phyloP scores from a whole-genome alignment of 2,113 vertebrate species.

The Lamprotornis superbus region DNA sequence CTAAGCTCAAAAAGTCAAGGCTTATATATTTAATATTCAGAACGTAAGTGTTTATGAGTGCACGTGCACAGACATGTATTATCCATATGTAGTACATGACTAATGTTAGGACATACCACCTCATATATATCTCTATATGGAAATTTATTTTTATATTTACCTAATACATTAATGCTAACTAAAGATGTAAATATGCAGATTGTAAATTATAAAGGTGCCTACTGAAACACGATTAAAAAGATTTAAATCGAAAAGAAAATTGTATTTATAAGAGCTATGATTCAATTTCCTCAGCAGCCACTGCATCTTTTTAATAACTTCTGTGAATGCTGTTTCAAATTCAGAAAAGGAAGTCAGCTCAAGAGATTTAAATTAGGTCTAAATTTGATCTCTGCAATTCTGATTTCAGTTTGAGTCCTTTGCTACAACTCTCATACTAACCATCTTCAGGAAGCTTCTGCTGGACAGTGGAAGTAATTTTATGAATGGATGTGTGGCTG shows the following conservation, averaged over 20 bases:
- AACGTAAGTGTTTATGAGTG: background rate
- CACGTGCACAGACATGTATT: background rate
- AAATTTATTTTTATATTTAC: background rate
- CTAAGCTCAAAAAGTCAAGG: background rate
- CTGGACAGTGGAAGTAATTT: background rate
- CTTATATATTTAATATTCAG: background rate
- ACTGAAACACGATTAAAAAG: background rate
- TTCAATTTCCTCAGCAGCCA: background rate
- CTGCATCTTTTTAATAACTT: background rate
- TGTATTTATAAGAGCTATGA: background rate
- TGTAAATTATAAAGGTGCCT: background rate
- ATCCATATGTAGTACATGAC: background rate
- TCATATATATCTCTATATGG: background rate
- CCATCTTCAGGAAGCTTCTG: background rate
- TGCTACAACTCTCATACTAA: background rate
- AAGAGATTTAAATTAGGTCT: slow-evolving; percentile 4
- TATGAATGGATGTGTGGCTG: background rate
- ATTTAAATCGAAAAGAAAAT: background rate
- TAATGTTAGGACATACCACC: background rate
- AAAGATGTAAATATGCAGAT: background rate
- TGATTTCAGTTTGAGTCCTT: background rate
- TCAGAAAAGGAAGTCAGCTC: background rate
- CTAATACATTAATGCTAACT: background rate
- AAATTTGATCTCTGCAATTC: background rate
- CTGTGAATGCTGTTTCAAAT: background rate